These are phyloP conservation scores for Trachurus trachurus DNA, from an alignment of 2,797 vertebrate genomes.

Conservation along the genomic window DNA sequence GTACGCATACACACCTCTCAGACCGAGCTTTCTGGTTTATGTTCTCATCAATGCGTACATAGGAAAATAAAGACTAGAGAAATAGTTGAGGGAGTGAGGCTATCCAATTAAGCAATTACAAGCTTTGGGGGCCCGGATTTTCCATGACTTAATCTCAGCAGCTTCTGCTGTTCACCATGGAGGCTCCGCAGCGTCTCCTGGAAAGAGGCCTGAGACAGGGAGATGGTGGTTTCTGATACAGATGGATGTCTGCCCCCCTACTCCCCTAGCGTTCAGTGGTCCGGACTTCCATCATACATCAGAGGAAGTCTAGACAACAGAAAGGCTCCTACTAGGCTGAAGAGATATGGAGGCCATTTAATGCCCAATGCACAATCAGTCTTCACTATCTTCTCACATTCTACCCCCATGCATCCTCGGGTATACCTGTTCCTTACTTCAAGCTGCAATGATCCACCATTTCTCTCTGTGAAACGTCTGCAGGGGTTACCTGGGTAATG, in stretches of 20 bases:
- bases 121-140: conserved; percentile 71
- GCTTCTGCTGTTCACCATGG: conserved; percentile 74
- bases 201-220: conserved; percentile 70
- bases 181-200: conserved; percentile 79
- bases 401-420: conserved; percentile 32
- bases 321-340: conserved; percentile 44
- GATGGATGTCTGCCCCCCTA: conserved; percentile 63
- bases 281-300: conserved; percentile 63
- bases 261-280: conserved; percentile 50
- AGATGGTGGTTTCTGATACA: conserved; percentile 71
- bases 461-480: conserved; percentile 15
- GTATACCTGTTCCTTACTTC: background rate
- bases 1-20: conserved; percentile 55
- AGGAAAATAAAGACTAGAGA: conserved; percentile 56
- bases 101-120: conserved; percentile 82
- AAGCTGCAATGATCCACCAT: conserved; percentile 7
- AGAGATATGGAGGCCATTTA: conserved; percentile 20
- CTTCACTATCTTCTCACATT: conserved; percentile 36
- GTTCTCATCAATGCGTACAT: conserved; percentile 65
- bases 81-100: conserved; percentile 67
- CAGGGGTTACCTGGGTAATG: conserved; percentile 37
- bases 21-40: conserved; percentile 58
- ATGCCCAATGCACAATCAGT: conserved; percentile 40
- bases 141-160: conserved; percentile 82
- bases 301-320: conserved; percentile 71